Evolutionary conservation across 2,888 invertebrate species (phyloP).

Genomic region (Pollenia griseotomentosa): DNA sequence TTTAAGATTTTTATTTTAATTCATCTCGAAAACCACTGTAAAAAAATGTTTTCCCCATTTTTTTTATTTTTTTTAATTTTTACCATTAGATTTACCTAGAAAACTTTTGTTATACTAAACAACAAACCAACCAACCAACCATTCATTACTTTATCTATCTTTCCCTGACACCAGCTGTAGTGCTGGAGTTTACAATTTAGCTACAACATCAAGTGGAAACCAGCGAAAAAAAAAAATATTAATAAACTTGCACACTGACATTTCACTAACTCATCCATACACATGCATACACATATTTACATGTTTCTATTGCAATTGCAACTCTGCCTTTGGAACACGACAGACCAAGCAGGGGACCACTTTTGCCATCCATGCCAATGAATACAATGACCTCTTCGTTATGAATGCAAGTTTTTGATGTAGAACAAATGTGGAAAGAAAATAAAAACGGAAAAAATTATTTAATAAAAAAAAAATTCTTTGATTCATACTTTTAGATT

Average conservation of each 20-base stretch:
- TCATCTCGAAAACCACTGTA: not conserved
- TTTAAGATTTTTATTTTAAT: not conserved
- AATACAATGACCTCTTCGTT: conserved; percentile 65
- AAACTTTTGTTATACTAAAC: conserved; percentile 1
- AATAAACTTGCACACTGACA: conserved; percentile 1
- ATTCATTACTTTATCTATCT: conserved; percentile 28
- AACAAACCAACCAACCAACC: conserved; percentile 22
- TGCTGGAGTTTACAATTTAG: not conserved
- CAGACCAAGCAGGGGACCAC: conserved; percentile 55
- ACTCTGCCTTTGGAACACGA: conserved; percentile 42
- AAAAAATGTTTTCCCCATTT: not conserved
- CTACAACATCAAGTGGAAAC: conserved; percentile 1
- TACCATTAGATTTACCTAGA: conserved; percentile 10
- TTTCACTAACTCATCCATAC: too few relatives aligned
- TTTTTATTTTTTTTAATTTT: not conserved
- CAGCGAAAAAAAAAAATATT: not conserved
- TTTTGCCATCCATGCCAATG: conserved; percentile 41
- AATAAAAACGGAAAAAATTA: conserved; percentile 15
- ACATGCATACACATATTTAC: not conserved
- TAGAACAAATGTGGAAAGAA: conserved; percentile 58
- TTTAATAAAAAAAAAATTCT: conserved; percentile 36
- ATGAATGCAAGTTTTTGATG: conserved; percentile 45
- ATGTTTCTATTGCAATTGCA: conserved; percentile 27
- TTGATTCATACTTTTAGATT: not conserved
- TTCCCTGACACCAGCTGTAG: conserved; percentile 5